Percentiles rank a stretch among this genome's conserved stretches.
phyloP scores from a whole-genome alignment of 2,888 invertebrate genomes.

The Lithophane semibrunnea region DNA sequence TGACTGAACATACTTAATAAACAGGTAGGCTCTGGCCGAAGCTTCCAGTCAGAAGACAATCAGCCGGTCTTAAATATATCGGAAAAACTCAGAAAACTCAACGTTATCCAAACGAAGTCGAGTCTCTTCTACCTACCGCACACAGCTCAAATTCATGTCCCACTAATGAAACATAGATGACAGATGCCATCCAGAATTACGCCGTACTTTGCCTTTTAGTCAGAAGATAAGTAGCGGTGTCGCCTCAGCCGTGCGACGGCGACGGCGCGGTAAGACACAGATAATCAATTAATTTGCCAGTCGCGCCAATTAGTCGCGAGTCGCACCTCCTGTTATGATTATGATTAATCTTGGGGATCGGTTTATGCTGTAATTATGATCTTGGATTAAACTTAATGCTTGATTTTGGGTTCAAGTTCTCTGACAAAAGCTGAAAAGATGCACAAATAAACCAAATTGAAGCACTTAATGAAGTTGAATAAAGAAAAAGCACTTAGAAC shows the following conservation, averaged over 20 bases:
- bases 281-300: conserved; percentile 82
- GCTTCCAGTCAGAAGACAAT: not conserved
- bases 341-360: conserved; percentile 76
- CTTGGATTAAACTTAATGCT: too few relatives aligned
- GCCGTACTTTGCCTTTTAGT: conserved; percentile 40
- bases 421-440: too few relatives aligned
- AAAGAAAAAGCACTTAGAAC: too few relatives aligned
- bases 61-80: not conserved
- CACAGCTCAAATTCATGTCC: conserved; percentile 3
- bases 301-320: conserved; percentile 81
- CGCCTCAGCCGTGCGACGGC: conserved; percentile 47
- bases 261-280: conserved; percentile 72
- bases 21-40: too few relatives aligned
- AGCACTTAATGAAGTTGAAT: too few relatives aligned
- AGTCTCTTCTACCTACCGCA: not conserved
- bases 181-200: conserved; percentile 54
- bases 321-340: conserved; percentile 80
- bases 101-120: not conserved
- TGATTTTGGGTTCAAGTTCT: too few relatives aligned
- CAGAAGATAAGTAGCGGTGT: conserved; percentile 56
- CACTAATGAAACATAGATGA: conserved; percentile 50
- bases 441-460: too few relatives aligned
- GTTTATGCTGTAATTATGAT: conserved; percentile 50
- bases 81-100: not conserved
- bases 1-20: too few relatives aligned